Percentiles rank a stretch among this genome's conserved stretches.
Evolutionary conservation across 1,140 invertebrate species (phyloP).

Genomic region (Cheumatopsyche charites): DNA sequence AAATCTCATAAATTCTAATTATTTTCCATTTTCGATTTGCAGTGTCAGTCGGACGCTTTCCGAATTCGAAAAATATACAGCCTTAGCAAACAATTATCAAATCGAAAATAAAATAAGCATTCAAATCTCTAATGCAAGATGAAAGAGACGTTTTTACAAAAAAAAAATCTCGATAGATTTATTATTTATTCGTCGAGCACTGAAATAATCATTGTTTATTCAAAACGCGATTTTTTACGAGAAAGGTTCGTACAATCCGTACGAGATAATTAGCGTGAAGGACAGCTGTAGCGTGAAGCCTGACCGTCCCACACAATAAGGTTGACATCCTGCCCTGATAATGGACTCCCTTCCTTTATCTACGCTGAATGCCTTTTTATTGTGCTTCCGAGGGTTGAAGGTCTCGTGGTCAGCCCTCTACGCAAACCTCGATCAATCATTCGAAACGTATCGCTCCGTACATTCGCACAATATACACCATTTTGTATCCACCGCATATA

Average conservation of each 20-base stretch:
- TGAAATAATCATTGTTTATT: too few species aligned
- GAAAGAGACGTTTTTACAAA: too few species aligned
- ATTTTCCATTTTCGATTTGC: too few species aligned
- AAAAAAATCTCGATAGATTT: too few species aligned
- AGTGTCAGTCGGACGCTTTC: too few species aligned
- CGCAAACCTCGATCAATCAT: conserved; percentile 28
- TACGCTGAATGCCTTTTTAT: conserved; percentile 17
- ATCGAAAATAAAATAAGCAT: too few species aligned
- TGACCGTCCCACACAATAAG: conserved; percentile 8
- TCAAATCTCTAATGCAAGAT: too few species aligned
- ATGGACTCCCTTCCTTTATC: conserved; percentile 32
- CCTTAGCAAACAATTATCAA: too few species aligned
- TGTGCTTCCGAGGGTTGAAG: conserved; percentile 22
- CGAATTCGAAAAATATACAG: too few species aligned
- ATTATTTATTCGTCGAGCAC: too few species aligned
- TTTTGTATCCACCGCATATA: neutral
- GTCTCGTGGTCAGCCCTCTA: conserved; percentile 5
- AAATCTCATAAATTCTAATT: too few species aligned
- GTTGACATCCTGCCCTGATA: conserved; percentile 30
- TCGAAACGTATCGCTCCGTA: conserved; percentile 8
- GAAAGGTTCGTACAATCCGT: neutral
- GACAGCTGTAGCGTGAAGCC: conserved; percentile 12
- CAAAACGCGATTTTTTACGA: neutral
- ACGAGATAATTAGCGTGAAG: conserved; percentile 23
- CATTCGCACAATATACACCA: neutral